Conservation (phyloP, 2,797 vertebrate species). For the Crenichthys baileyi region DNA sequence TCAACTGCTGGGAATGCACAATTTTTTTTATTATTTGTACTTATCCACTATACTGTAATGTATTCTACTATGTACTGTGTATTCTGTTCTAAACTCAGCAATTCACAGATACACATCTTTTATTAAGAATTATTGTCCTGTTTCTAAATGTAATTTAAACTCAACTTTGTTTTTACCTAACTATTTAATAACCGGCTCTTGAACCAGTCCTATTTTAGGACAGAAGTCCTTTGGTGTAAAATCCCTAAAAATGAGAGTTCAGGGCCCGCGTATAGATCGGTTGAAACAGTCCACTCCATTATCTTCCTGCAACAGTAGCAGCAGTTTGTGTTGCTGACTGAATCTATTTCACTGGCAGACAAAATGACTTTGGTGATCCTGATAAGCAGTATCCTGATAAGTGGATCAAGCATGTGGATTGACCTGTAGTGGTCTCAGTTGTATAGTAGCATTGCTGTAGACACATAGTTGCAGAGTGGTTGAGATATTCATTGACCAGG, state of each 20-base stretch:
- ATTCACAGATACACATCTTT: background rate
- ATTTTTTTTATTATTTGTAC: too few species aligned
- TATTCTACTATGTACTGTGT: background rate
- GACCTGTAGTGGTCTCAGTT: background rate
- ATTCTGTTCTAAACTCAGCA: background rate
- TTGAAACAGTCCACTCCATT: background rate
- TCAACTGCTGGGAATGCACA: too few species aligned
- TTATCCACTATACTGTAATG: too few species aligned
- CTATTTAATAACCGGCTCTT: background rate
- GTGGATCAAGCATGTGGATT: constrained; percentile 9
- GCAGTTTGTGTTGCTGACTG: background rate
- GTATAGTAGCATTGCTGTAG: constrained; percentile 1
- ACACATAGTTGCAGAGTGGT: background rate
- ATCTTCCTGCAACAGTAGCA: background rate
- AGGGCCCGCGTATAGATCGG: background rate
- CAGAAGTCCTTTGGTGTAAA: background rate
- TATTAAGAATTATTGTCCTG: background rate
- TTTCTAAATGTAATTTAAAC: background rate
- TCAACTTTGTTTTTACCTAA: background rate
- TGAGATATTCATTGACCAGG: constrained; percentile 12
- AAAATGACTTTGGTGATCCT: constrained; percentile 16
- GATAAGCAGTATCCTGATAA: constrained; percentile 7
- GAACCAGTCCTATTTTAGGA: background rate
- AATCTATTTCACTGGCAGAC: constrained; percentile 9
- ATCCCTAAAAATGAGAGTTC: background rate